These are phyloP conservation scores for Drosophila persimilis DNA, from an alignment of 1,140 invertebrate genomes.

Conservation along the genomic window DNA sequence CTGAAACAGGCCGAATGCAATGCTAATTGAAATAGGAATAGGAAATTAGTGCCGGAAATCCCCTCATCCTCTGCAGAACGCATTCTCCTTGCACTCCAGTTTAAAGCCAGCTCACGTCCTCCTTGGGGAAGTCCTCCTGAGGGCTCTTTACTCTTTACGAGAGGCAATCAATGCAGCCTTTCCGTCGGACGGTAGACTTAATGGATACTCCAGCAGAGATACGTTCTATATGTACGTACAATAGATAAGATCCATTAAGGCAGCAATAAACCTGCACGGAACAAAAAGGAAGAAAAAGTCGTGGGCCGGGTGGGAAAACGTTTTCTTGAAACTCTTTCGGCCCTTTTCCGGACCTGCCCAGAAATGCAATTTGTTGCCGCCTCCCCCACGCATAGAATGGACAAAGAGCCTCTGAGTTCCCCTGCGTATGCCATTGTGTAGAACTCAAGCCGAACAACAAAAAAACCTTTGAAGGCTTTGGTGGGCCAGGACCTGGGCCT, in stretches of 20 bases:
- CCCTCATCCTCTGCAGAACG: neutral
- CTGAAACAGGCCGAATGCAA: neutral
- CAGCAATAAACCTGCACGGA: conserved; percentile 37
- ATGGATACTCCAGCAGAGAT: conserved; percentile 30
- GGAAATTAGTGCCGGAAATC: conserved; percentile 21
- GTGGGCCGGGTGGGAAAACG: too few species aligned
- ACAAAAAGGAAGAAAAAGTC: neutral
- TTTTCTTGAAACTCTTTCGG: too few species aligned
- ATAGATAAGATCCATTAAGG: conserved; percentile 28
- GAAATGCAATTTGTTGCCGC: conserved; percentile 39
- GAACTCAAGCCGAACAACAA: neutral
- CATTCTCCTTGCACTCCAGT: neutral
- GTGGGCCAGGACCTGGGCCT: neutral
- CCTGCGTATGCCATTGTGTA: conserved; percentile 29
- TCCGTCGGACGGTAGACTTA: conserved; percentile 3
- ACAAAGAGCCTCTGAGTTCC: conserved; percentile 27
- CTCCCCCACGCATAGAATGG: conserved; percentile 30
- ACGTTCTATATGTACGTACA: too few species aligned
- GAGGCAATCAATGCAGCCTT: conserved; percentile 59
- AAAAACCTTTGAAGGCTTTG: conserved; percentile 9
- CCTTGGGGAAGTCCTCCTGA: conserved; percentile 1
- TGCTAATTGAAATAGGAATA: neutral
- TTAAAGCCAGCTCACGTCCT: neutral
- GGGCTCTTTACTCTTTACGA: conserved; percentile 61
- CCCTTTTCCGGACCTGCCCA: neutral